These are phyloP conservation scores for Hepsetus odoe DNA, from an alignment of 2,113 vertebrate species.

Conservation along the genomic window DNA sequence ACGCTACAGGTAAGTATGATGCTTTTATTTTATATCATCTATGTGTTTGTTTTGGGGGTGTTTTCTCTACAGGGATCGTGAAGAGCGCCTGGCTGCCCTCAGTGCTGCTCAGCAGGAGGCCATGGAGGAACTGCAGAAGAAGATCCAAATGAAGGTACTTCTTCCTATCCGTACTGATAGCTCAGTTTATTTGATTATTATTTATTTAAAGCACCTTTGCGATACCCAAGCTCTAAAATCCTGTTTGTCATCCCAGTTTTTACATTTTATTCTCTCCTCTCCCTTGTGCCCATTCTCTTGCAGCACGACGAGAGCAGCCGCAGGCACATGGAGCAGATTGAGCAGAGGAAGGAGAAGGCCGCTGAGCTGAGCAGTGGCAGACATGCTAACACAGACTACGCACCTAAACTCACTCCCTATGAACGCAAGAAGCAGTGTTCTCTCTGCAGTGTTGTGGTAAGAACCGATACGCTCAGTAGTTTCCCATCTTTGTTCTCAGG, in stretches of 20 bases:
- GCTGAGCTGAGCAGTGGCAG: slow-evolving; percentile 97
- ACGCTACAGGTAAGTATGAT: no score
- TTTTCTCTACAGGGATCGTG: slow-evolving; percentile 82
- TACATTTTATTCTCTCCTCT: slow-evolving; percentile 16
- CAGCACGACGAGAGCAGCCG: slow-evolving; percentile 98
- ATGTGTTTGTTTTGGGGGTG: neutral
- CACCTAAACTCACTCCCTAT: slow-evolving; percentile 96
- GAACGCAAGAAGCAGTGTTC: slow-evolving; percentile 97
- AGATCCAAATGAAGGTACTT: slow-evolving; percentile 94
- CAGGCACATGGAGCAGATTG: slow-evolving; percentile 98
- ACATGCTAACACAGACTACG: slow-evolving; percentile 94
- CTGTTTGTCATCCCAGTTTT: neutral
- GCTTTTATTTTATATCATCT: neutral
- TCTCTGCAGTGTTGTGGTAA: slow-evolving; percentile 86
- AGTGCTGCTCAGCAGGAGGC: slow-evolving; percentile 98
- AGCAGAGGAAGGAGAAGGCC: slow-evolving; percentile 97
- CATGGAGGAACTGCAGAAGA: slow-evolving; percentile 98
- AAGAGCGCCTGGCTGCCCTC: slow-evolving; percentile 93
- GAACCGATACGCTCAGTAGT: neutral
- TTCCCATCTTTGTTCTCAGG: neutral
- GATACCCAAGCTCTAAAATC: neutral
- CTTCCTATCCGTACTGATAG: neutral
- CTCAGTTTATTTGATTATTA: neutral
- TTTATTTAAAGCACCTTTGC: neutral
- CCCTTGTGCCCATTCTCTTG: neutral